Percentiles rank a stretch among this genome's conserved stretches.
phyloP scores from a whole-genome alignment of 2,888 invertebrate genomes.

The Flexamia atlantica region DNA sequence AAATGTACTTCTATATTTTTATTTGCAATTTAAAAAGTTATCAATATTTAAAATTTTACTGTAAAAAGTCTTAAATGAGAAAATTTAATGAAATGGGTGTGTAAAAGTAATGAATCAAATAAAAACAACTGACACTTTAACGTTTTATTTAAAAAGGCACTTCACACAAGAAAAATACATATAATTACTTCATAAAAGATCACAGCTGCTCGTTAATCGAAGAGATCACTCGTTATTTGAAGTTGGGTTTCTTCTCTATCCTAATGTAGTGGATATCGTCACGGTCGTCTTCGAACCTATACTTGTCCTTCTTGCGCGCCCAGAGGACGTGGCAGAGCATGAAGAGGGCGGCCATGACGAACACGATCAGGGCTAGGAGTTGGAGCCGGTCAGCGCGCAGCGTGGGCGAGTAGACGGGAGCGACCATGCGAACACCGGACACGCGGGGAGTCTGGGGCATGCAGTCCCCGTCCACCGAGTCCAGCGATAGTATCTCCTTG shows the following conservation, averaged over 20 bases:
- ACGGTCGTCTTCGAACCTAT: constrained; percentile 14
- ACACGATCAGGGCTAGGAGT: constrained; percentile 16
- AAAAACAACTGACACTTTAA: neutral
- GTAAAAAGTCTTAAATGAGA: too few relatives aligned
- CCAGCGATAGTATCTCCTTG: constrained; percentile 50
- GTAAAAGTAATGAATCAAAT: too few relatives aligned
- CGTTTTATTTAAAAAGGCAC: constrained; percentile 17
- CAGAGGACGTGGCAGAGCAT: constrained; percentile 40
- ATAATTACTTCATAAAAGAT: constrained; percentile 15
- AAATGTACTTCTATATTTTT: too few relatives aligned
- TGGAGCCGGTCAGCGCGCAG: constrained; percentile 33
- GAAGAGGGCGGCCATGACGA: constrained; percentile 40
- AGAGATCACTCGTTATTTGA: constrained; percentile 6
- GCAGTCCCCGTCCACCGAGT: constrained; percentile 49
- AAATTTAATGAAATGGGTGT: too few relatives aligned
- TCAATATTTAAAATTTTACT: too few relatives aligned
- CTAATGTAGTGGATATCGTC: constrained; percentile 47
- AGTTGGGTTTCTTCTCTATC: constrained; percentile 49
- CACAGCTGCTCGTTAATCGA: constrained; percentile 16
- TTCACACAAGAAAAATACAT: neutral
- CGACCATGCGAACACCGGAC: neutral
- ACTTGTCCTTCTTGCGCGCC: constrained; percentile 10
- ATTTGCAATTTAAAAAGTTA: too few relatives aligned
- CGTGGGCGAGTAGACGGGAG: neutral
- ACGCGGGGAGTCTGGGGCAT: constrained; percentile 4